These are phyloP conservation scores for Phainopepla nitens DNA, from an alignment of 2,113 vertebrate genomes.

Conservation along the genomic window DNA sequence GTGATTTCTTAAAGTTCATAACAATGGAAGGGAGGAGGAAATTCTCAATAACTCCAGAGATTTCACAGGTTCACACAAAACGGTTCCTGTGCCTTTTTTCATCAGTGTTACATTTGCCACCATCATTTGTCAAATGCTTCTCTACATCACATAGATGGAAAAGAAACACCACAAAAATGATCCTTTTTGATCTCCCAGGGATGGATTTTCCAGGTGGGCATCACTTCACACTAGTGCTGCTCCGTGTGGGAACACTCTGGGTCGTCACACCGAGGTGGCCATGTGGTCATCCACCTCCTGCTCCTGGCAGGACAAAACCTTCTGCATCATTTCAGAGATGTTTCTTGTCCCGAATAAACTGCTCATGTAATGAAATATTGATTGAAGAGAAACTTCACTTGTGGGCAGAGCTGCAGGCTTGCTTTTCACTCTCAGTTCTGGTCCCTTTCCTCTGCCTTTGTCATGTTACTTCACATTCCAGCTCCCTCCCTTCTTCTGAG, in stretches of 20 bases:
- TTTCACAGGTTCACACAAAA: background rate
- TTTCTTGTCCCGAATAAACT: background rate
- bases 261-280: accelerated
- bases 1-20: background rate
- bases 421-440: background rate
- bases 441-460: background rate
- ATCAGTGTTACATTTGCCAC: accelerated
- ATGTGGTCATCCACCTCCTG: accelerated
- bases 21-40: background rate
- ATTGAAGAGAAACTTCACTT: background rate
- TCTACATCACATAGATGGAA: accelerated
- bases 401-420: background rate
- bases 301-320: background rate
- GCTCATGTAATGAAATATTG: background rate
- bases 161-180: background rate
- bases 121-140: background rate
- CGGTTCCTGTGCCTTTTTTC: background rate
- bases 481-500: background rate
- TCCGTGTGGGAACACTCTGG: accelerated
- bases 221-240: accelerated
- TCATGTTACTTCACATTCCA: background rate
- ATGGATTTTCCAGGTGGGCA: background rate
- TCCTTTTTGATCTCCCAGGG: no score
- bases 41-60: background rate
- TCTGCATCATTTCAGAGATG: background rate